A percentile compares a stretch with the other conserved stretches of the same genome.
Evolutionary conservation across 30 jellyfish, hydroid and myxozoan species (phyloP).

Genomic region (Mastigias papua): DNA sequence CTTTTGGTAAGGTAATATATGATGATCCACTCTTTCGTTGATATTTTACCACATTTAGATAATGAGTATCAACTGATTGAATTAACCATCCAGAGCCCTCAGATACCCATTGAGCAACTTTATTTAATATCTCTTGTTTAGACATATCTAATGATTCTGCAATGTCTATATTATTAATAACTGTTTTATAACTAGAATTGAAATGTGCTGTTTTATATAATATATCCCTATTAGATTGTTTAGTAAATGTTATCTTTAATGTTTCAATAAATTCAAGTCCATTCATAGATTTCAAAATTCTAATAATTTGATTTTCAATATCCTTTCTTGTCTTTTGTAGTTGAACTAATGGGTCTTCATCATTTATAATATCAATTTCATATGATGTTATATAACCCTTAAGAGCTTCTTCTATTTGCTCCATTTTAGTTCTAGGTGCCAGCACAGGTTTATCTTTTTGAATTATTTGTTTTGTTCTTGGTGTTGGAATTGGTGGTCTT

Average conservation of each 20-base stretch:
- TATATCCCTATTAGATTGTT: neutral
- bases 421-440: slow-evolving; percentile 32
- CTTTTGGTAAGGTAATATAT: slow-evolving; percentile 59
- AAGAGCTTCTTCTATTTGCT: slow-evolving; percentile 1
- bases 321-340: slow-evolving; percentile 28
- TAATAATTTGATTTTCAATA: slow-evolving; percentile 8
- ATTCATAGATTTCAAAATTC: neutral
- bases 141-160: neutral
- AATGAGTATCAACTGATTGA: neutral
- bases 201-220: slow-evolving; percentile 40
- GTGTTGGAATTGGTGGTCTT: slow-evolving; percentile 24
- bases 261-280: slow-evolving; percentile 3
- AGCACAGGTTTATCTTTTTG: neutral
- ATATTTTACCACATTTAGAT: neutral
- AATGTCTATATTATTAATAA: too few relatives aligned
- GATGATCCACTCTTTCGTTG: slow-evolving; percentile 49
- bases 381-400: slow-evolving; percentile 25
- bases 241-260: slow-evolving; percentile 4
- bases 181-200: neutral
- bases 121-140: neutral
- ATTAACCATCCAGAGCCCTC: neutral
- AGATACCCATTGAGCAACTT: neutral
- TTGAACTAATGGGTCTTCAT: slow-evolving; percentile 41
- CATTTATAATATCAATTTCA: slow-evolving; percentile 7
- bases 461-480: slow-evolving; percentile 1